Evolutionary conservation across 2,797 vertebrate species (phyloP).

Genomic region (Halcyon leucocephala): DNA sequence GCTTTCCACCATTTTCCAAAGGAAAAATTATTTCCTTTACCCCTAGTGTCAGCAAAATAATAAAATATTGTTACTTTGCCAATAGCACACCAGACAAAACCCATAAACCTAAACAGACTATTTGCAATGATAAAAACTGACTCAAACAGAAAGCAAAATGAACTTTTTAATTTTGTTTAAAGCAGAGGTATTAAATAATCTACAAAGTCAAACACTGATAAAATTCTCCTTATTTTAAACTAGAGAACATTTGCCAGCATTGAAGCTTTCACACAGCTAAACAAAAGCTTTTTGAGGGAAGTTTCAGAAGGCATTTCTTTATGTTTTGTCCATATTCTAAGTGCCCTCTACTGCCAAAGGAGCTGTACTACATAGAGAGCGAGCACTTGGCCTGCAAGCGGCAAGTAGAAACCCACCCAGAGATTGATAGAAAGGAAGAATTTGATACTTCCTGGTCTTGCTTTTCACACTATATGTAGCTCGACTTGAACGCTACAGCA

Average conservation of each 20-base stretch:
- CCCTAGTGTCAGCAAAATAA: slow-evolving; percentile 55
- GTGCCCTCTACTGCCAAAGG: slow-evolving; percentile 95
- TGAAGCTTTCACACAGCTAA: slow-evolving; percentile 65
- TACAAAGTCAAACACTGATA: background rate
- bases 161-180: slow-evolving; percentile 28
- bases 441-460: background rate
- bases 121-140: slow-evolving; percentile 3
- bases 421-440: background rate
- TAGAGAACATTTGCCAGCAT: slow-evolving; percentile 28
- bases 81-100: slow-evolving; percentile 24
- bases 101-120: background rate
- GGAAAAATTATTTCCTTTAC: slow-evolving; percentile 47
- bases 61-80: slow-evolving; percentile 53
- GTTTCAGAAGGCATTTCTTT: slow-evolving; percentile 59
- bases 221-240: slow-evolving; percentile 60
- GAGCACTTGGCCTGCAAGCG: background rate
- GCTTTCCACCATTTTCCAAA: slow-evolving; percentile 52
- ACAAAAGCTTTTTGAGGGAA: slow-evolving; percentile 77
- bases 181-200: slow-evolving; percentile 46
- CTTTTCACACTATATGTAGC: background rate
- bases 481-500: background rate
- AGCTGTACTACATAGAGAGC: slow-evolving; percentile 73
- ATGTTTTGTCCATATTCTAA: slow-evolving; percentile 92
- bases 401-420: background rate
- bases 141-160: slow-evolving; percentile 28